Base-by-base conservation (phyloP, 2,797 vertebrate species). In the Protonibea diacanthus region DNA sequence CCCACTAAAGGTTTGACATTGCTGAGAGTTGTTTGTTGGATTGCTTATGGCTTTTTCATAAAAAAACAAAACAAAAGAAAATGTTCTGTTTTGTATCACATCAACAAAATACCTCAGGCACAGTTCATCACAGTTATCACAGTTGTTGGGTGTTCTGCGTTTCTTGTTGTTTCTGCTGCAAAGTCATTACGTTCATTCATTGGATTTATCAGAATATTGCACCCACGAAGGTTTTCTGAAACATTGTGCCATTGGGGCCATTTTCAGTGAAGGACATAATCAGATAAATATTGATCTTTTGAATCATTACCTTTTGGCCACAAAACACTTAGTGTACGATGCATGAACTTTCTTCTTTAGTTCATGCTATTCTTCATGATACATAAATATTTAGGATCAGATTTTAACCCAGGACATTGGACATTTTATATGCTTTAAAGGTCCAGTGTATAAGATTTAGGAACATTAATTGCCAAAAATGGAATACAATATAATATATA, bases 241-340 rank as follows among this genome's bases (percentile, higher is more conserved):
- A 81, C 49, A 9, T 14, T 62, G 13, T 23, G 42, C 6, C n/a
- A 78, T 61, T 67, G 42, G 20, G 66, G 42, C 14, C 14, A 73
- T 63, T 53, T 63, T 62, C 3, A 10, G 12, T 68, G 40, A 48
- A 10, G 8, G 23, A 71, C 40, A 55, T 78, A 44, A 71, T 71
- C 42, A 23, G 23, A 47, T 78, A 57, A 68, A 47, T 61, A 73
- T 56, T 70, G 55, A 74, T 73, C 20, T 72, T 55, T 70, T 62
- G 45, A 20, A 71, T 60, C 5, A 5, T 51, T 74, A 10, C 51
- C 48, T n/a, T 38, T 60, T 61, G 21, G 13, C 20, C 20, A 48
- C 45, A 49, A 27, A 69, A 42, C 42, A 56, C 18, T 68, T 76
- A 51, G 58, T 72, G 40, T 64, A 45, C 27, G 61, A n/a, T 3